These are phyloP conservation scores for Eurystomus gularis DNA, from an alignment of 2,113 vertebrate species.

Conservation along the genomic window DNA sequence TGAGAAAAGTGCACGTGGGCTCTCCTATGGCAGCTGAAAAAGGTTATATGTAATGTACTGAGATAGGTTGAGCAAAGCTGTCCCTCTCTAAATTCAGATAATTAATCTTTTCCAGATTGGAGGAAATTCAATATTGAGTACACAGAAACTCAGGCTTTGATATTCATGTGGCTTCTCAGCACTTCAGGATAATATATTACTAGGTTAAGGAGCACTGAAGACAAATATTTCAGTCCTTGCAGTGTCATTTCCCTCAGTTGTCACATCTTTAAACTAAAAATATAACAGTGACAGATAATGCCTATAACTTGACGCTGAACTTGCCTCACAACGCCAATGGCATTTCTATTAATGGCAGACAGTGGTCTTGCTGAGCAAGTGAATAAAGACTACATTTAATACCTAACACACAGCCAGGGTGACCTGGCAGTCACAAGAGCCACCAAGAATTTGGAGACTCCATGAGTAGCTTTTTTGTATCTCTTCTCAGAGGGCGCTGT, in stretches of 20 bases:
- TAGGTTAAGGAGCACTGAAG: constrained; percentile 25
- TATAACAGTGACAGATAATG: constrained; percentile 31
- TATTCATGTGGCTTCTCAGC: background rate
- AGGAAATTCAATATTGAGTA: constrained; percentile 57
- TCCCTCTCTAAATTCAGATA: constrained; percentile 46
- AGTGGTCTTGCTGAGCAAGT: constrained; percentile 2
- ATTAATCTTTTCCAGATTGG: constrained; percentile 66
- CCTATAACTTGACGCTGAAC: constrained; percentile 9
- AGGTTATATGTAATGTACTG: constrained; percentile 52
- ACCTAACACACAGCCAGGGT: background rate
- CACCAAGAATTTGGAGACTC: background rate
- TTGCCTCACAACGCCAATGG: constrained; percentile 1
- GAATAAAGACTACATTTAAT: constrained; percentile 23
- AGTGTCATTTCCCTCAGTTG: background rate
- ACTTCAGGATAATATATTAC: constrained; percentile 50
- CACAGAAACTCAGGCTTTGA: background rate
- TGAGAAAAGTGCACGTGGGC: background rate
- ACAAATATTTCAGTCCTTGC: constrained; percentile 35
- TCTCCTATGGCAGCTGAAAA: constrained; percentile 53
- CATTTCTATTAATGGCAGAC: constrained; percentile 36
- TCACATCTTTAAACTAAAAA: constrained; percentile 30
- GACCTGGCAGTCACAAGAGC: background rate
- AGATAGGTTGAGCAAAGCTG: constrained; percentile 51
- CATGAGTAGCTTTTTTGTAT: background rate
- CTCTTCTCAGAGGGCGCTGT: background rate